Evolutionary conservation across 2,888 invertebrate genomes (phyloP).

Genomic region (Rhabditophanes sp.): DNA sequence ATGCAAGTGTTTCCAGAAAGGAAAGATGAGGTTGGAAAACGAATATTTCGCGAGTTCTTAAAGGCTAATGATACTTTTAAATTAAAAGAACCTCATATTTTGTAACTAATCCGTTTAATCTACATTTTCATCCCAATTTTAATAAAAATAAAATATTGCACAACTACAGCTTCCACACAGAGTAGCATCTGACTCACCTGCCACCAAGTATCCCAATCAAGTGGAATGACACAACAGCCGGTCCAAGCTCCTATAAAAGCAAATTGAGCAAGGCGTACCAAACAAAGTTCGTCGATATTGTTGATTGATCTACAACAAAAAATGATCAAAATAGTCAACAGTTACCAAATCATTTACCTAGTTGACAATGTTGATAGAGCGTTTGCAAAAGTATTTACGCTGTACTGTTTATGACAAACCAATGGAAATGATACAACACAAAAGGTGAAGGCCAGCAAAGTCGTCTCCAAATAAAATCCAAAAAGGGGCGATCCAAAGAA

Average conservation of each 20-base stretch:
- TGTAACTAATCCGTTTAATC: no score
- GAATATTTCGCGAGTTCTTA: no score
- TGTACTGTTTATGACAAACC: no score
- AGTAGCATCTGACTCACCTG: constrained; percentile 50
- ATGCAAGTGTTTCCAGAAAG: no score
- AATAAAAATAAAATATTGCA: constrained; percentile 1
- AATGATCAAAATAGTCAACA: neutral
- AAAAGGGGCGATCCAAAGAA: no score
- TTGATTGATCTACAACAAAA: neutral
- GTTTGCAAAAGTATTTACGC: no score
- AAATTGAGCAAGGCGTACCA: constrained; percentile 13
- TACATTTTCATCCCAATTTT: no score
- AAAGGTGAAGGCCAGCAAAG: constrained; percentile 8
- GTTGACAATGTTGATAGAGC: constrained; percentile 1
- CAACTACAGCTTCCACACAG: neutral
- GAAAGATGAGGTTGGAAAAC: no score
- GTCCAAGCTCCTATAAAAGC: constrained; percentile 62
- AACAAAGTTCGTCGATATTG: constrained; percentile 7
- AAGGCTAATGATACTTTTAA: no score
- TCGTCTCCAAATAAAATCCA: no score
- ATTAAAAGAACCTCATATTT: no score
- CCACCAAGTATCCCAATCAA: constrained; percentile 81
- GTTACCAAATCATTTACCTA: constrained; percentile 1
- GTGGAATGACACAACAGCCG: constrained; percentile 66
- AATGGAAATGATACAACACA: constrained; percentile 7